Evolutionary conservation across 2,888 invertebrate species (phyloP).

Genomic region (Drosophila cracens): DNA sequence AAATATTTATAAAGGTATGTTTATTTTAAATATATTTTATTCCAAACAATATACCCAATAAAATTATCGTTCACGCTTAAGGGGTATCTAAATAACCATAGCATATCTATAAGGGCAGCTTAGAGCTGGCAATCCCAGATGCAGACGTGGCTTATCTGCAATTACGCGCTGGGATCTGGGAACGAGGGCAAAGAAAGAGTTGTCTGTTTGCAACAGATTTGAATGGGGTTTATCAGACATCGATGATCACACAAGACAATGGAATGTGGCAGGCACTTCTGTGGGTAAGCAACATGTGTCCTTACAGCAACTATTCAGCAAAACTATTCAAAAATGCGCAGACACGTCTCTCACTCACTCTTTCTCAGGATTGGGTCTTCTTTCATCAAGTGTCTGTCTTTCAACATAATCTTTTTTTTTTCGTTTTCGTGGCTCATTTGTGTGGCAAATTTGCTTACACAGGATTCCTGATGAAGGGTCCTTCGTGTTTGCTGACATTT

Average conservation of each 20-base stretch:
- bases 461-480: slow-evolving; percentile 53
- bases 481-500: slow-evolving; percentile 66
- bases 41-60: not conserved
- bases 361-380: slow-evolving; percentile 14
- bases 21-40: too few species aligned
- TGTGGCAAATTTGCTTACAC: slow-evolving; percentile 68
- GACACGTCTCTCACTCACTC: slow-evolving; percentile 46
- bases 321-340: slow-evolving; percentile 39
- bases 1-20: too few species aligned
- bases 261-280: slow-evolving; percentile 20
- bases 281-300: slow-evolving; percentile 14
- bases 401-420: slow-evolving; percentile 32
- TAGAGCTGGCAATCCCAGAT: slow-evolving; percentile 20
- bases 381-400: slow-evolving; percentile 48
- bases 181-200: slow-evolving; percentile 50
- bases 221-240: slow-evolving; percentile 36
- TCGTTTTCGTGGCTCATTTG: slow-evolving; percentile 43
- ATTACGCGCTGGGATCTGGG: slow-evolving; percentile 37
- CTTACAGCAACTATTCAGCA: slow-evolving; percentile 18
- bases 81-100: slow-evolving; percentile 15
- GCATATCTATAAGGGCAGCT: slow-evolving; percentile 22
- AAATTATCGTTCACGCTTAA: not conserved
- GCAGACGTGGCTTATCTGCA: slow-evolving; percentile 57
- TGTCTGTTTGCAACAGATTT: slow-evolving; percentile 31
- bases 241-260: slow-evolving; percentile 37